A percentile compares a stretch with the other conserved stretches of the same genome.
Evolutionary conservation across 2,888 invertebrate genomes (phyloP).

Genomic region (Oscheius onirici): DNA sequence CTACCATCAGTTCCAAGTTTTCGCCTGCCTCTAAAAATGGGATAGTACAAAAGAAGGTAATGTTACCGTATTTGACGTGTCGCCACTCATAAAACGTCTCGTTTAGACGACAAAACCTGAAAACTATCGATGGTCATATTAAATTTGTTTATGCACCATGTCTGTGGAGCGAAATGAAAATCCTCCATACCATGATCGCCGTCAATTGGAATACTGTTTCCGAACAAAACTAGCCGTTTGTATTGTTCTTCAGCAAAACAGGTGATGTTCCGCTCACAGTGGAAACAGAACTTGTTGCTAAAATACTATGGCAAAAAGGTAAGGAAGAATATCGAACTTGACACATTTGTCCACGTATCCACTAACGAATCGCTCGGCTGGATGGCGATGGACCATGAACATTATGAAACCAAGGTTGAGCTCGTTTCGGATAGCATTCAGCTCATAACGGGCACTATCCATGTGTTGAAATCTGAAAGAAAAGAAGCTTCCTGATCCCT

Average conservation of each 20-base stretch:
- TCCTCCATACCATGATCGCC: slow-evolving; percentile 6
- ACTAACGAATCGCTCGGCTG: slow-evolving; percentile 1
- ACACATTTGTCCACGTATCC: slow-evolving; percentile 19
- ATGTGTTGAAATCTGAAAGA: neutral
- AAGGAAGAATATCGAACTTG: neutral
- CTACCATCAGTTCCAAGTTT: neutral
- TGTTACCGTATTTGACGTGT: neutral
- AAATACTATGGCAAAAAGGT: neutral
- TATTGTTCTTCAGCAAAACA: slow-evolving; percentile 3
- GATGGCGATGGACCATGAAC: neutral
- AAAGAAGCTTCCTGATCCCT: too few relatives aligned
- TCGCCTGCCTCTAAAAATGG: neutral
- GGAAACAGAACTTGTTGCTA: neutral
- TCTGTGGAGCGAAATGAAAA: slow-evolving; percentile 8
- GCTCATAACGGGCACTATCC: neutral
- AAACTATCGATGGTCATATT: neutral
- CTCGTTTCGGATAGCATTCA: neutral
- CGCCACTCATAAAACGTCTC: neutral
- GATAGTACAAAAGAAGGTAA: too few relatives aligned
- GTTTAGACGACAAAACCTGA: slow-evolving; percentile 7
- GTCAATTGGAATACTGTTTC: neutral
- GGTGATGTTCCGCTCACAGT: neutral
- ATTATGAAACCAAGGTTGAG: neutral
- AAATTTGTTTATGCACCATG: neutral
- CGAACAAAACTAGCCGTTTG: neutral